phyloP scores from a whole-genome alignment of 2,888 invertebrate genomes.

The Furcula furcula region DNA sequence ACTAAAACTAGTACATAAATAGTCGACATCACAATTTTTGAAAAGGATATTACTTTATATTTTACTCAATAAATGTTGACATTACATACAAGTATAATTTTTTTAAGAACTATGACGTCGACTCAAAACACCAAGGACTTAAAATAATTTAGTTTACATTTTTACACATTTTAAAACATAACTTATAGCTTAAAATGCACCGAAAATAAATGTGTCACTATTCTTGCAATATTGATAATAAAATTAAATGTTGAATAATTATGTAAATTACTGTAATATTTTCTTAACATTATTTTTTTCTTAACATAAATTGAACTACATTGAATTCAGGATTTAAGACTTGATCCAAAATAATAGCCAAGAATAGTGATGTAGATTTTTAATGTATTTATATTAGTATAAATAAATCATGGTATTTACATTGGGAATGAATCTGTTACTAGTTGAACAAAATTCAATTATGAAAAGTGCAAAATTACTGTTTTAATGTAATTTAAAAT shows the following conservation, averaged over 20 bases:
- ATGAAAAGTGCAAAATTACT: conserved; percentile 1
- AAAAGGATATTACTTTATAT: not conserved
- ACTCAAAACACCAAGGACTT: conserved; percentile 17
- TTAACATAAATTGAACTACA: no score
- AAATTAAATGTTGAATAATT: no score
- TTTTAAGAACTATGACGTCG: not conserved
- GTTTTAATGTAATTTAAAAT: no score
- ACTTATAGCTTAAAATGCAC: conserved; percentile 9
- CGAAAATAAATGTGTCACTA: no score
- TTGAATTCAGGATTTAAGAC: no score
- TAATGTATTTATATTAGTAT: conserved; percentile 25
- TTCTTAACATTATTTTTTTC: no score
- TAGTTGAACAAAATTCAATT: conserved; percentile 4
- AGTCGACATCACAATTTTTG: not conserved
- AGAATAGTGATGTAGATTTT: no score
- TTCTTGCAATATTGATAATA: no score
- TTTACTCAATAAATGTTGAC: not conserved
- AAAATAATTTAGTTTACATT: conserved; percentile 13
- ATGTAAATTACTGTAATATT: no score
- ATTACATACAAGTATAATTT: not conserved
- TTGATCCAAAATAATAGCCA: no score
- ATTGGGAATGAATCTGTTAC: conserved; percentile 46
- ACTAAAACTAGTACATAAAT: conserved; percentile 3
- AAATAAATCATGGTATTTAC: conserved; percentile 61
- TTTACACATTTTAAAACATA: conserved; percentile 6